phyloP scores from a whole-genome alignment of 1,140 invertebrate genomes.

The Hycleus cichorii region DNA sequence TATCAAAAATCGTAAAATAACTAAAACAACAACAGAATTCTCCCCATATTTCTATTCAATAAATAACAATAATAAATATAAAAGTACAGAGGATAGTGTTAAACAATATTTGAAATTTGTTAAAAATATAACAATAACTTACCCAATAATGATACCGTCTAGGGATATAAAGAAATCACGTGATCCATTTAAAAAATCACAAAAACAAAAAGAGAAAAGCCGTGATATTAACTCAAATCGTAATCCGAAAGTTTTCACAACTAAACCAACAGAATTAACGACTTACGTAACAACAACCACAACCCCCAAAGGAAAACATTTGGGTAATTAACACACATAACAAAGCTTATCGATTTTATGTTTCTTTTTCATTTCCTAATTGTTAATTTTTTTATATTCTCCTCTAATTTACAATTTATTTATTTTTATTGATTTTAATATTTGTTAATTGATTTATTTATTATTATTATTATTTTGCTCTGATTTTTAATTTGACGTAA shows the following conservation, averaged over 20 bases:
- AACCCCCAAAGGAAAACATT: slow-evolving; percentile 19
- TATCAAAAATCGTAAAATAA: slow-evolving; percentile 17
- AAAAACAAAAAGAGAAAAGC: slow-evolving; percentile 41
- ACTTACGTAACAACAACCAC: slow-evolving; percentile 21
- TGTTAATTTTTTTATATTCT: slow-evolving; percentile 1
- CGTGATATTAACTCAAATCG: slow-evolving; percentile 43
- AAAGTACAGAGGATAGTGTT: slow-evolving; percentile 28
- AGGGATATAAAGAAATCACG: slow-evolving; percentile 45
- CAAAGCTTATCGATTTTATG: slow-evolving; percentile 4
- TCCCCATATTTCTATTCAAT: slow-evolving; percentile 36
- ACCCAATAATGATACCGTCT: slow-evolving; percentile 58
- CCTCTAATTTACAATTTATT: background rate
- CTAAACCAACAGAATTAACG: slow-evolving; percentile 25
- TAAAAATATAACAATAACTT: slow-evolving; percentile 61
- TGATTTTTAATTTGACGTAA: background rate
- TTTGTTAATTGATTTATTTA: background rate
- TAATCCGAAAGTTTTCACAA: slow-evolving; percentile 30
- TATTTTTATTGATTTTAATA: background rate
- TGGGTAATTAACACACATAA: slow-evolving; percentile 27
- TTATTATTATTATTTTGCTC: background rate
- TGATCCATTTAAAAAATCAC: slow-evolving; percentile 40
- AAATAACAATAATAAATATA: slow-evolving; percentile 32
- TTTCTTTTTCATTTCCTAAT: slow-evolving; percentile 1
- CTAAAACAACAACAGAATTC: slow-evolving; percentile 21
- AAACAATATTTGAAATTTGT: slow-evolving; percentile 37